Conservation (phyloP, 2,888 invertebrate species). For the Chirona hameri region DNA sequence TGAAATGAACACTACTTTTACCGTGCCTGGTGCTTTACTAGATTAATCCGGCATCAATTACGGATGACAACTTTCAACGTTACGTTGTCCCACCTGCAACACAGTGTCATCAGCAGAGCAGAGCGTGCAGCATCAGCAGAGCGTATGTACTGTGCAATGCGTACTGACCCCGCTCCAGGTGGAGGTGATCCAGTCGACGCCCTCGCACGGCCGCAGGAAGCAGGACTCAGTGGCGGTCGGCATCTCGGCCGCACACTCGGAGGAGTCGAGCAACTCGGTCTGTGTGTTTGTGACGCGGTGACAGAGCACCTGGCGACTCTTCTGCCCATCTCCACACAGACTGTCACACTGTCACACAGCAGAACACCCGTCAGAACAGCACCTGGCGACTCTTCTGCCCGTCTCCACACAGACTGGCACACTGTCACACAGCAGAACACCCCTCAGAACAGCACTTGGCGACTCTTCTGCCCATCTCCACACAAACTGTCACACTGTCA, state of each 20-base stretch:
- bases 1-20: too few species aligned
- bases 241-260: conserved; percentile 58
- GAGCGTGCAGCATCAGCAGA: too few species aligned
- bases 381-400: conserved; percentile 46
- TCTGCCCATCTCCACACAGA: conserved; percentile 84
- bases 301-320: conserved; percentile 76
- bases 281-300: conserved; percentile 56
- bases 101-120: too few species aligned
- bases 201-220: conserved; percentile 73
- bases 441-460: conserved; percentile 59
- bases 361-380: too few species aligned
- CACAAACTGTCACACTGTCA: conserved; percentile 81
- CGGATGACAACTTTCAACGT: too few species aligned
- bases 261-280: conserved; percentile 61
- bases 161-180: conserved; percentile 77
- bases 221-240: conserved; percentile 69
- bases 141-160: too few species aligned
- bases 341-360: conserved; percentile 66
- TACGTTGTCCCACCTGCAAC: too few species aligned
- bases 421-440: too few species aligned
- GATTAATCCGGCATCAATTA: too few species aligned
- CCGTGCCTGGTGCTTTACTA: too few species aligned
- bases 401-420: too few species aligned
- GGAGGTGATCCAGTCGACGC: conserved; percentile 83
- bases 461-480: conserved; percentile 76